Base-by-base conservation (phyloP, 1,140 invertebrate genomes). In the Venustaconcha ellipsiformis region DNA sequence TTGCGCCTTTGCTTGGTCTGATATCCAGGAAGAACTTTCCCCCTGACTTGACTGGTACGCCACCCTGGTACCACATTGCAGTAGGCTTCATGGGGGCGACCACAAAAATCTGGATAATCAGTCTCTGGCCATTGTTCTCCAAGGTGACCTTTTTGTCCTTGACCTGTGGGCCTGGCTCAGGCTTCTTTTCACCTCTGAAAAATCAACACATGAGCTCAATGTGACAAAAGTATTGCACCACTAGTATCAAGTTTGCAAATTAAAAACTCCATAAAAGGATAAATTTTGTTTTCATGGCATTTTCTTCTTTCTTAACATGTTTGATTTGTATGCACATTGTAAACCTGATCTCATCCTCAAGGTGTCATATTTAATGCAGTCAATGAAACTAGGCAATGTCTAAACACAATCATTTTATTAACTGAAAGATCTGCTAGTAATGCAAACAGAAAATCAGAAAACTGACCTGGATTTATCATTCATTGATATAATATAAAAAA, bases 81-180 rank as follows among this genome's bases (percentile, higher is more conserved):
- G 80, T 82, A 48, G 89, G 89, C 62, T 82, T 85, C 2, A 75
- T 70, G 17, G 80, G 64, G 14, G 80, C 80, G 30, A 70, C 62
- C 12, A 89, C 72, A 57, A 80, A 81, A 66, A 86, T 81, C 59
- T 83, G 82, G 20, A 88, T 82, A 15, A 86, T 69, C 12, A 88
- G 82, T 20, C 74, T 72, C 20, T 81, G 80, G 11, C 88, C 88
- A 87, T 94, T 95, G 90, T 98, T 97, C 90, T 99, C 99, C 83
- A 98, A 96, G 91, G 98, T 97, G 88, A 99, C 99, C 90, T 95
- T 94, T 62, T 99, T 98, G 88, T 98, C 97, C 84, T 97, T 93
- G 90, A 99, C 98, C 64, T 95, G 96, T 67, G 98, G 98, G 78
- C 96, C 95, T 90, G 79, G 75, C 26, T 76, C 79, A 55, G 70